These are phyloP conservation scores for Rhabditoides inermis DNA, from an alignment of 2,888 invertebrate genomes.

Conservation along the genomic window DNA sequence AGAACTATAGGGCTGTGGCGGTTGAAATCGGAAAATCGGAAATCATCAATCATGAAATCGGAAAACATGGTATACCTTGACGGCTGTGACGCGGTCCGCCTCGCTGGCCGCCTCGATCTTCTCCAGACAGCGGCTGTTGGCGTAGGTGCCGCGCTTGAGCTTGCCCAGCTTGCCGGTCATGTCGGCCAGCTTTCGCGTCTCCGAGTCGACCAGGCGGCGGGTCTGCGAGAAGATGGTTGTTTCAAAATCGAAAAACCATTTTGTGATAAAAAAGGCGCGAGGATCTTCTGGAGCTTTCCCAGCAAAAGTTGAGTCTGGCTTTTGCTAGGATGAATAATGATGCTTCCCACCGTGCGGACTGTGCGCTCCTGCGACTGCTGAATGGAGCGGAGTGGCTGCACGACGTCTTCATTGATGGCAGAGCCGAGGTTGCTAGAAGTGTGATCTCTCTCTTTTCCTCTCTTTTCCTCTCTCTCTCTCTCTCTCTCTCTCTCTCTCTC, in stretches of 20 bases:
- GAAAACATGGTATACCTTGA: slow-evolving; percentile 9
- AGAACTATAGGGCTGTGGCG: no score
- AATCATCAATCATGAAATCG: not conserved
- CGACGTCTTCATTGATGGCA: slow-evolving; percentile 34
- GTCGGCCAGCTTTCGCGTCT: slow-evolving; percentile 26
- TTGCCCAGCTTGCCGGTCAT: slow-evolving; percentile 30
- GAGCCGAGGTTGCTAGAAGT: slow-evolving; percentile 33
- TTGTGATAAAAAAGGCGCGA: no score
- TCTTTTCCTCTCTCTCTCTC: not conserved
- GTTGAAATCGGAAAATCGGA: not conserved
- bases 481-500: not conserved
- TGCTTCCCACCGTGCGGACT: slow-evolving; percentile 23
- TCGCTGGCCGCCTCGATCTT: slow-evolving; percentile 24
- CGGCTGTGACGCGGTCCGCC: slow-evolving; percentile 9
- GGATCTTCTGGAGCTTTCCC: no score
- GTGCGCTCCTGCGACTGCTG: slow-evolving; percentile 29
- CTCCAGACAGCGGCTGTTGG: slow-evolving; percentile 29
- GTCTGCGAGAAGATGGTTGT: slow-evolving; percentile 7
- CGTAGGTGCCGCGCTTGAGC: slow-evolving; percentile 25
- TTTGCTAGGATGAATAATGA: no score
- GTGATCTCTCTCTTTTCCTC: not conserved
- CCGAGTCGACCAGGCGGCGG: slow-evolving; percentile 22
- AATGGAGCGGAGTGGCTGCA: slow-evolving; percentile 34
- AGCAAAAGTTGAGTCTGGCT: no score
- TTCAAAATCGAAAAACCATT: not conserved